Conservation (phyloP, 2,888 invertebrate species). For the Ernsta delagoae region DNA sequence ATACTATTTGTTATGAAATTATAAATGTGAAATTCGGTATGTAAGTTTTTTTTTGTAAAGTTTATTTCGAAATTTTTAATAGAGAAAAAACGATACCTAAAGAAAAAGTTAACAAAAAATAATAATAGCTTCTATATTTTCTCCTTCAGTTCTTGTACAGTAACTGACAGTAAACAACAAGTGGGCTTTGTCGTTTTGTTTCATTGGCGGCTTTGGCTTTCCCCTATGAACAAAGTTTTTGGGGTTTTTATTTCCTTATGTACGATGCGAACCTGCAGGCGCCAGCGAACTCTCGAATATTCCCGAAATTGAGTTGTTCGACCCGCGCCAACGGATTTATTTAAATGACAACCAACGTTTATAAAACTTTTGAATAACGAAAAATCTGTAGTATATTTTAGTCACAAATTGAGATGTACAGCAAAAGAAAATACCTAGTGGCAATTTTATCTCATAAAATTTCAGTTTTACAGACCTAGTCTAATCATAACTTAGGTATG, state of each 20-base stretch:
- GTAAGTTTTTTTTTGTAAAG: too few species aligned
- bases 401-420: too few species aligned
- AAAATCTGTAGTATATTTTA: background rate
- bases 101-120: too few species aligned
- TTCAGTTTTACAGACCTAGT: too few species aligned
- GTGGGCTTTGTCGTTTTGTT: background rate
- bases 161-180: background rate
- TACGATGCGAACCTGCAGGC: background rate
- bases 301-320: background rate
- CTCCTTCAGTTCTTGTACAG: background rate
- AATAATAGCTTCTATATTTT: constrained; percentile 4
- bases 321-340: background rate
- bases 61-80: too few species aligned
- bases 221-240: constrained; percentile 3
- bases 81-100: too few species aligned
- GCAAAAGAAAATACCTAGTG: too few species aligned
- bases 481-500: too few species aligned
- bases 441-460: too few species aligned
- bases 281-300: background rate
- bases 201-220: background rate
- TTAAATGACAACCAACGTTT: background rate
- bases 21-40: too few species aligned
- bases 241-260: background rate
- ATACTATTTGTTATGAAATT: too few species aligned
- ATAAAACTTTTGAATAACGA: background rate